Percentiles rank a stretch among this genome's conserved stretches.
These are phyloP conservation scores for Anisognathus igniventris DNA, from an alignment of 2,797 vertebrate genomes.

Conservation along the genomic window DNA sequence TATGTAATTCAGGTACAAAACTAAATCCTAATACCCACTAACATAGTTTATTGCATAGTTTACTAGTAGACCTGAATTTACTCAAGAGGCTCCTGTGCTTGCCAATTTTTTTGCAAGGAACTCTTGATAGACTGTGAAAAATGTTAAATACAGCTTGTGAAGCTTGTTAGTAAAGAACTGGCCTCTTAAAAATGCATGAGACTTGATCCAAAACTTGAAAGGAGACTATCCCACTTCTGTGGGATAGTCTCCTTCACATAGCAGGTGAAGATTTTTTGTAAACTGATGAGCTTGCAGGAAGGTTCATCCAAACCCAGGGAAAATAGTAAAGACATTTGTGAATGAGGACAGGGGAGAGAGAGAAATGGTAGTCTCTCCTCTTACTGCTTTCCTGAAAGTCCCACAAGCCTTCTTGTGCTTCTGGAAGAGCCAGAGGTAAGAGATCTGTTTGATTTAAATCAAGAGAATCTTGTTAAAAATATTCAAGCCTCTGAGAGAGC, in stretches of 20 bases:
- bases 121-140: background rate
- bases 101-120: background rate
- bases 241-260: background rate
- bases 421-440: background rate
- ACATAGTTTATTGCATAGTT: background rate
- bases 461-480: conserved; percentile 45
- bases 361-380: background rate
- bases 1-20: background rate
- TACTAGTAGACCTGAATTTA: background rate
- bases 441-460: background rate
- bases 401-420: background rate
- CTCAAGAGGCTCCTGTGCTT: background rate
- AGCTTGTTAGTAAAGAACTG: background rate
- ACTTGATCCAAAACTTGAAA: background rate
- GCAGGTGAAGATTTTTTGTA: background rate
- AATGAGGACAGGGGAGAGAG: background rate
- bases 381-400: background rate
- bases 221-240: background rate
- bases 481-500: background rate
- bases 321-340: background rate
- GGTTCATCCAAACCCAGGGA: background rate
- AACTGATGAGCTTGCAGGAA: background rate
- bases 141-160: background rate
- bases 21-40: background rate
- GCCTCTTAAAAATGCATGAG: background rate